A percentile compares a stretch with the other conserved stretches of the same genome.
These are phyloP conservation scores for Hecatera dysodea DNA, from an alignment of 2,888 invertebrate species.

Conservation along the genomic window DNA sequence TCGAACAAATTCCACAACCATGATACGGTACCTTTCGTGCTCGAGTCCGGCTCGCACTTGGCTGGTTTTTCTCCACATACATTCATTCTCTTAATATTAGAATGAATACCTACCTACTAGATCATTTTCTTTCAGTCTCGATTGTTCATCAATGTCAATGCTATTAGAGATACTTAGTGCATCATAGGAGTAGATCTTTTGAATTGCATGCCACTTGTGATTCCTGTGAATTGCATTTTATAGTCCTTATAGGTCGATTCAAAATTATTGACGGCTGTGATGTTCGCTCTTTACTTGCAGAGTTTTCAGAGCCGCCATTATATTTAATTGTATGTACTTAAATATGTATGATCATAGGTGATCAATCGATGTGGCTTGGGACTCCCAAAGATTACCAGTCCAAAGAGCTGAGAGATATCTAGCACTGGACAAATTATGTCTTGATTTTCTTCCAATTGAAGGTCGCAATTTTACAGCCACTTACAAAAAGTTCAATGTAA, in stretches of 20 bases:
- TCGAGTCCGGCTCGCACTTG: no score
- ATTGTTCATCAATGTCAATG: constrained; percentile 53
- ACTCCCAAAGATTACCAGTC: background rate
- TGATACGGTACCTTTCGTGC: no score
- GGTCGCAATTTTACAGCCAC: no score
- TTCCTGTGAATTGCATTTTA: constrained; percentile 19
- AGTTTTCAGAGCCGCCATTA: no score
- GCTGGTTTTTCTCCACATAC: background rate
- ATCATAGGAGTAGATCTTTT: background rate
- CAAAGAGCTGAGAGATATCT: background rate
- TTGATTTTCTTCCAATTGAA: background rate
- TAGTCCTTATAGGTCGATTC: background rate
- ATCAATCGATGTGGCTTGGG: no score
- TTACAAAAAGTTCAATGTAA: no score
- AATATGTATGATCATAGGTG: no score
- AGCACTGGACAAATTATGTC: background rate
- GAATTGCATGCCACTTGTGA: background rate
- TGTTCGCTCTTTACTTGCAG: no score
- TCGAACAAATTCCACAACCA: no score
- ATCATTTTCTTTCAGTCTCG: constrained; percentile 3
- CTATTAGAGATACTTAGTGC: constrained; percentile 34
- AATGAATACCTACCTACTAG: background rate
- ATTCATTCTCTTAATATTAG: background rate
- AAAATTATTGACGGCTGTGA: no score
- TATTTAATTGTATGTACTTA: no score